These are phyloP conservation scores for Montipora foliosa DNA, from an alignment of 64 coral and sea anemone genomes.

Conservation along the genomic window DNA sequence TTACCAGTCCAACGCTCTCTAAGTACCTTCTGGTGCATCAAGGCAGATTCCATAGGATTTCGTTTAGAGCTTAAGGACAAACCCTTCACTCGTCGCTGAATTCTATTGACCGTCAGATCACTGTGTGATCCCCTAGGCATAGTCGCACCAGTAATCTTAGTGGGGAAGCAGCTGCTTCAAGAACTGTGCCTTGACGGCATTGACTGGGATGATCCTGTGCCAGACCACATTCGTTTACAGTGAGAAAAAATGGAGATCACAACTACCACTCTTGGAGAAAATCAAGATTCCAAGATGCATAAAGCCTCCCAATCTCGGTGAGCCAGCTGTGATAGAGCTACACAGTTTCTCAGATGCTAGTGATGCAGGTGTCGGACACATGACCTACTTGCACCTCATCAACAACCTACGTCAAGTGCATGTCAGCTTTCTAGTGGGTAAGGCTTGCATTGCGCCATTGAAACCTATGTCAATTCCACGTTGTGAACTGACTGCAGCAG, in stretches of 20 bases:
- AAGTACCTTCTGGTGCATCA: no score
- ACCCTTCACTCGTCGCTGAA: no score
- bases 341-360: slow-evolving; percentile 59
- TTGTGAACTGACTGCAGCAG: slow-evolving; percentile 30
- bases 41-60: not conserved
- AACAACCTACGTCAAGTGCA: slow-evolving; percentile 10
- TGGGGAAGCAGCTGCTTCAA: slow-evolving; percentile 49
- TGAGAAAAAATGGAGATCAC: slow-evolving; percentile 49
- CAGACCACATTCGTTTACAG: no score
- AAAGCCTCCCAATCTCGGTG: slow-evolving; percentile 48
- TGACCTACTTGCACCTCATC: slow-evolving; percentile 37
- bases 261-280: slow-evolving; percentile 49
- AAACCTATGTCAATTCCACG: slow-evolving; percentile 30
- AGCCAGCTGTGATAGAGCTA: slow-evolving; percentile 23
- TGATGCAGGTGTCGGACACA: slow-evolving; percentile 26
- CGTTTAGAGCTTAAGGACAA: not conserved
- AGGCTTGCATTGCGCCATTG: slow-evolving; percentile 26
- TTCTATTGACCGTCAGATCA: no score
- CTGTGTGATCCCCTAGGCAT: no score
- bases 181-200: slow-evolving; percentile 33
- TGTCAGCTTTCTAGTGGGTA: slow-evolving; percentile 39
- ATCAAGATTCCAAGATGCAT: slow-evolving; percentile 32
- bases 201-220: no score
- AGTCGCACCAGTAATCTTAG: slow-evolving; percentile 20
- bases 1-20: no score